These are phyloP conservation scores for Amblyjoppa fuscipennis DNA, from an alignment of 2,888 invertebrate species.

Conservation along the genomic window DNA sequence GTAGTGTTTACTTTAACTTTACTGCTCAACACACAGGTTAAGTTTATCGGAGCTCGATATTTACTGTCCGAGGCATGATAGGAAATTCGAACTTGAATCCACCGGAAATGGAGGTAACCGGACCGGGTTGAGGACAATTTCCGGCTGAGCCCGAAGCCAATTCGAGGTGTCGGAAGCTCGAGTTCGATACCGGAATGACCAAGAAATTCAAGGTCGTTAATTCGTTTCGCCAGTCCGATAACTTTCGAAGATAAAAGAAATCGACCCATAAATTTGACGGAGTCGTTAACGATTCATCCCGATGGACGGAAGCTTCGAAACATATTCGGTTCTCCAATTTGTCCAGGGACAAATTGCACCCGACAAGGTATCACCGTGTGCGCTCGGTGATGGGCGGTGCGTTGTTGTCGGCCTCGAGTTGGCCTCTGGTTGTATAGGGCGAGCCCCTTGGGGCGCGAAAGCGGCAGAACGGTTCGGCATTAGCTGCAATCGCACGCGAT, in stretches of 20 bases:
- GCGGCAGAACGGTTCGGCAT: slow-evolving; percentile 22
- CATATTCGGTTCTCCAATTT: neutral
- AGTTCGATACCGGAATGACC: neutral
- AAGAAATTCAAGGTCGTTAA: neutral
- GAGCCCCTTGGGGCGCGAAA: neutral
- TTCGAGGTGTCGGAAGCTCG: slow-evolving; percentile 10
- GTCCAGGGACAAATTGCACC: neutral
- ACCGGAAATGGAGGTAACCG: slow-evolving; percentile 10
- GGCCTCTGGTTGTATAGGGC: neutral
- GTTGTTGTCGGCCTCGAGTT: neutral
- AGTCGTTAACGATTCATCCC: neutral
- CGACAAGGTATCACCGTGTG: neutral
- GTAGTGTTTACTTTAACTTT: too few species aligned
- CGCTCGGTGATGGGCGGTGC: neutral
- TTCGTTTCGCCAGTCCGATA: neutral
- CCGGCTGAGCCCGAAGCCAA: neutral
- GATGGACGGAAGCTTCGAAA: neutral
- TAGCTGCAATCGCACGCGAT: slow-evolving; percentile 39
- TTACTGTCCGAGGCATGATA: neutral
- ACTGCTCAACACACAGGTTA: too few species aligned
- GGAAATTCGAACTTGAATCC: slow-evolving; percentile 8
- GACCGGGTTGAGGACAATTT: neutral
- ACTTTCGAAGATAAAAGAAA: neutral
- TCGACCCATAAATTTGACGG: neutral
- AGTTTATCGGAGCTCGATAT: too few species aligned